Percentiles rank a stretch among this genome's conserved stretches.
Evolutionary conservation across 2,113 vertebrate genomes (phyloP).

Genomic region (Dunckerocampus dactyliophorus): DNA sequence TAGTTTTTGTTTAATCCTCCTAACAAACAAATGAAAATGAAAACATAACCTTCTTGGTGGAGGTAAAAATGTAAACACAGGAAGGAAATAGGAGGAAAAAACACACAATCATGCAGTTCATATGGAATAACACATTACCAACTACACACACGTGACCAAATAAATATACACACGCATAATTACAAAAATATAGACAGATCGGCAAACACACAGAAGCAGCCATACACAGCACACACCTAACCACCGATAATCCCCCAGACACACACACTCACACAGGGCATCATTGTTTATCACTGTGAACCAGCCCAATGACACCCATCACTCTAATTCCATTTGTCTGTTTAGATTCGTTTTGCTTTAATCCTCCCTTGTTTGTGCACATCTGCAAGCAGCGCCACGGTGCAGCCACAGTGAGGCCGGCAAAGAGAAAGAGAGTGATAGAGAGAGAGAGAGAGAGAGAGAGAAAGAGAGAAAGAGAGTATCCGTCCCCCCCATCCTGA

Average conservation of each 20-base stretch:
- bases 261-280: slow-evolving; percentile 65
- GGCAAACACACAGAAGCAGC: slow-evolving; percentile 73
- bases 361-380: slow-evolving; percentile 77
- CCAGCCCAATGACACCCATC: slow-evolving; percentile 77
- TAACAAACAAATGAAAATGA: slow-evolving; percentile 5
- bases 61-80: slow-evolving; percentile 6
- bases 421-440: slow-evolving; percentile 21
- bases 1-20: neutral
- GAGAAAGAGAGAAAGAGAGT: slow-evolving; percentile 17
- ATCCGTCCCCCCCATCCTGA: slow-evolving; percentile 44
- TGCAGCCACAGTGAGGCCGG: slow-evolving; percentile 46
- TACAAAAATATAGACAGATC: slow-evolving; percentile 74
- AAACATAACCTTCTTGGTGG: neutral
- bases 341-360: slow-evolving; percentile 80
- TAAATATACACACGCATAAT: slow-evolving; percentile 74
- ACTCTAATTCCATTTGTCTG: slow-evolving; percentile 80
- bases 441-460: slow-evolving; percentile 18
- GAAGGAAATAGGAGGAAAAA: neutral
- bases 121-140: slow-evolving; percentile 63
- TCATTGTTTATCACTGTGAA: slow-evolving; percentile 77
- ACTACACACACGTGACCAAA: slow-evolving; percentile 51
- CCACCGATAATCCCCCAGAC: slow-evolving; percentile 76
- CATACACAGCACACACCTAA: slow-evolving; percentile 74
- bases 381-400: slow-evolving; percentile 68
- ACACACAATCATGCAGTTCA: slow-evolving; percentile 9